These are phyloP conservation scores for Chlorocebus sabaeus DNA, from an alignment of 2,113 vertebrate genomes.

Conservation along the genomic window DNA sequence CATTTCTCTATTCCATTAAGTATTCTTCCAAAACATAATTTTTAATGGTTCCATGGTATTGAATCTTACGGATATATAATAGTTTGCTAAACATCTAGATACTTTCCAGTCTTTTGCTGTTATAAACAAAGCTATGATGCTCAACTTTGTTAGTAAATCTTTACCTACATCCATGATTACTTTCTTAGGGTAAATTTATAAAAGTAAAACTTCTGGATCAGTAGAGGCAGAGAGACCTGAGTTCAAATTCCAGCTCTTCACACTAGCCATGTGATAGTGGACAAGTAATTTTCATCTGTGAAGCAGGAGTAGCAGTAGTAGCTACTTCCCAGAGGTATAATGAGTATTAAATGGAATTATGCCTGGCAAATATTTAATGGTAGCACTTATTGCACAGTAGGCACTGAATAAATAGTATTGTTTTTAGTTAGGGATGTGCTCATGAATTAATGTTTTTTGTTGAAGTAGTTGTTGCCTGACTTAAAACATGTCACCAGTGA, in stretches of 20 bases:
- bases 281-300: background rate
- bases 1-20: background rate
- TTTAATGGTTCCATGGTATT: background rate
- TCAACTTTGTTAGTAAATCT: background rate
- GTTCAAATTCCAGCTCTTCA: background rate
- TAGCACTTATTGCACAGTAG: background rate
- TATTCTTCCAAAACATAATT: slow-evolving; percentile 23
- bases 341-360: background rate
- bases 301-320: background rate
- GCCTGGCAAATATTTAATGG: background rate
- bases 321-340: background rate
- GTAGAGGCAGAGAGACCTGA: background rate
- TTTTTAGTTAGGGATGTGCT: background rate
- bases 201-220: background rate
- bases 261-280: background rate
- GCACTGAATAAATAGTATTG: background rate
- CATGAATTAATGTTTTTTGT: background rate
- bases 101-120: background rate
- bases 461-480: background rate
- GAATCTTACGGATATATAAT: background rate
- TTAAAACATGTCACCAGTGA: background rate
- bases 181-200: background rate
- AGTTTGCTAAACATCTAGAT: background rate
- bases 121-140: slow-evolving; percentile 9
- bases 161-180: background rate